phyloP scores from a whole-genome alignment of 2,888 invertebrate genomes.

The Scaptomyza polygonia region DNA sequence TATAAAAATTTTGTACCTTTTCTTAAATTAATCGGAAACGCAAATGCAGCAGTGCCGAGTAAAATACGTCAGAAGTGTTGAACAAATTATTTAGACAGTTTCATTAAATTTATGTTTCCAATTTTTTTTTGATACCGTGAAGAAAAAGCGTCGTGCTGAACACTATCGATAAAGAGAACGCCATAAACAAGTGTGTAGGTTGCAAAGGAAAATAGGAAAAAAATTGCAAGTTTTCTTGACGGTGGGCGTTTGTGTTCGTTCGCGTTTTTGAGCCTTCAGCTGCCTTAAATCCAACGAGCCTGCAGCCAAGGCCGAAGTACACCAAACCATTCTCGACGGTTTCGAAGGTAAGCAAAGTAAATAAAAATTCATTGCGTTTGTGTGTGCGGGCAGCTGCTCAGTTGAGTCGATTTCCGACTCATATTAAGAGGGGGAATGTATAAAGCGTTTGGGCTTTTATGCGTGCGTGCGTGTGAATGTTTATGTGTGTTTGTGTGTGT shows the following conservation, averaged over 20 bases:
- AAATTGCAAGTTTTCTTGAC: constrained; percentile 41
- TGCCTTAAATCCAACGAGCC: constrained; percentile 38
- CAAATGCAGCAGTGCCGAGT: constrained; percentile 59
- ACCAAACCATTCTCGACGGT: constrained; percentile 9
- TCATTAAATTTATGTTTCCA: constrained; percentile 48
- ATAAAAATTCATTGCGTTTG: constrained; percentile 32
- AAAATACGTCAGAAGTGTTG: constrained; percentile 49
- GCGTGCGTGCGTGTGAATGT: constrained; percentile 37
- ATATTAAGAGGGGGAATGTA: constrained; percentile 20
- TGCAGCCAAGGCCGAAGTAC: constrained; percentile 18
- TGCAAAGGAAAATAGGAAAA: constrained; percentile 57
- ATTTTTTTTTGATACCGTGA: constrained; percentile 20
- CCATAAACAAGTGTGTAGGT: constrained; percentile 68
- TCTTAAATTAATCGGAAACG: constrained; percentile 48
- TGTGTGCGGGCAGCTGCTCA: constrained; percentile 20
- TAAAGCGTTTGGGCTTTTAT: constrained; percentile 13
- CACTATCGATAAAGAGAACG: constrained; percentile 36
- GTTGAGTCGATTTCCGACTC: constrained; percentile 21
- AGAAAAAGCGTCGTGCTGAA: constrained; percentile 46
- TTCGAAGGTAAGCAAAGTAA: constrained; percentile 29
- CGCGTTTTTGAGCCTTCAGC: constrained; percentile 37
- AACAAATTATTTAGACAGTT: constrained; percentile 33
- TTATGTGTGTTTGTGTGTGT: constrained; percentile 10
- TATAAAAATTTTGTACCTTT: constrained; percentile 37
- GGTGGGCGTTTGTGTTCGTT: constrained; percentile 51